Conservation (phyloP, 2,113 vertebrate genomes). For the Piprites chloris region DNA sequence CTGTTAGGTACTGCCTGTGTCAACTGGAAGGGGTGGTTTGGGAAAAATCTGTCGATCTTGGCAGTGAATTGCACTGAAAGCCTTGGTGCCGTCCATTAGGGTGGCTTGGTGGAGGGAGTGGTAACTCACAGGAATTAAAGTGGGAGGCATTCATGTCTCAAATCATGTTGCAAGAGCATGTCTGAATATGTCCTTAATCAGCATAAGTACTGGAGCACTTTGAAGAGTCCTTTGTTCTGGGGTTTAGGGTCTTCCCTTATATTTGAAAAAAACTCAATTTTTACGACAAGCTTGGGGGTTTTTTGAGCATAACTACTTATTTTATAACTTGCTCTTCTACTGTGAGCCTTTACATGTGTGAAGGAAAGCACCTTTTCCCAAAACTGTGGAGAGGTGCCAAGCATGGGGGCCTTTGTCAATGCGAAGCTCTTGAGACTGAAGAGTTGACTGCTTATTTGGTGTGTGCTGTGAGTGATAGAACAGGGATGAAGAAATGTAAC, state of each 20-base stretch:
- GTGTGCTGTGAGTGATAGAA: background rate
- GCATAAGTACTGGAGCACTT: background rate
- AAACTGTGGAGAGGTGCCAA: background rate
- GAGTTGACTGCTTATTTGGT: background rate
- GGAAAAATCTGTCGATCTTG: background rate
- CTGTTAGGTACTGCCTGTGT: conserved; percentile 7
- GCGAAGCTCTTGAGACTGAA: background rate
- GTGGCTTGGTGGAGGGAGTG: background rate
- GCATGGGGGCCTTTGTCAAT: background rate
- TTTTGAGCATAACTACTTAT: background rate
- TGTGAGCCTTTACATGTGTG: background rate
- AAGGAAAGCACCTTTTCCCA: background rate
- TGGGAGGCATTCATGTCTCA: conserved; percentile 31
- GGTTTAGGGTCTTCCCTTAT: conserved; percentile 16
- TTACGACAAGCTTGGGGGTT: background rate
- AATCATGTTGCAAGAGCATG: background rate
- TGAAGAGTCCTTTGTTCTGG: background rate
- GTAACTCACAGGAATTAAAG: conserved; percentile 34
- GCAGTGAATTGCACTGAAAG: background rate
- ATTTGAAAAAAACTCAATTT: background rate
- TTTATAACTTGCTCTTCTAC: background rate
- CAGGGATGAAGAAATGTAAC: background rate
- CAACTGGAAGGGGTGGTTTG: background rate
- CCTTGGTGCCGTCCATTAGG: background rate
- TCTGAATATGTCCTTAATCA: conserved; percentile 36